Percentiles rank a stretch among this genome's conserved stretches.
Conservation (phyloP, 2,113 vertebrate species). For the Mormoops blainvillei region DNA sequence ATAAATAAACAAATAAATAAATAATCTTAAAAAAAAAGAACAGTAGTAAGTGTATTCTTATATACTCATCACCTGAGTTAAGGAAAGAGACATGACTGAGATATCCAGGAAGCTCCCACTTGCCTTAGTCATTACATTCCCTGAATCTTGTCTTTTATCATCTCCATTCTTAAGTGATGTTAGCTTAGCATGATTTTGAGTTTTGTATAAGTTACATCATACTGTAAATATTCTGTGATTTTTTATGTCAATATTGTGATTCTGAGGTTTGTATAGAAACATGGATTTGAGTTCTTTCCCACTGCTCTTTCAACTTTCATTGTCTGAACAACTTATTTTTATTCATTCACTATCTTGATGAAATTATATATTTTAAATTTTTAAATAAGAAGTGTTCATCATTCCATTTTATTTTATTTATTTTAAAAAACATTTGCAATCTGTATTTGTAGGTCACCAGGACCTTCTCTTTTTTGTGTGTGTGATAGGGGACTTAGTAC, state of each 20-base stretch:
- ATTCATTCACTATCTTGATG: not conserved
- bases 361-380: not conserved
- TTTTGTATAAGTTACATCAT: not conserved
- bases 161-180: not conserved
- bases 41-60: not conserved
- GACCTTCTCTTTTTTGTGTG: constrained; percentile 36
- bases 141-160: not conserved
- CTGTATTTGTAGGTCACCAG: constrained; percentile 49
- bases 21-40: too few relatives aligned
- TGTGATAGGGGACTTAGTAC: not conserved
- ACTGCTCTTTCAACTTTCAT: not conserved
- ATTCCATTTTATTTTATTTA: not conserved
- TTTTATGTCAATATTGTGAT: not conserved
- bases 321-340: not conserved
- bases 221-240: not conserved
- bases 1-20: too few relatives aligned
- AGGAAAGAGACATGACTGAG: not conserved
- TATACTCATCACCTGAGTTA: not conserved
- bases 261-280: not conserved
- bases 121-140: not conserved
- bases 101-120: not conserved
- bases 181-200: not conserved
- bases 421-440: not conserved
- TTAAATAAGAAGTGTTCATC: not conserved
- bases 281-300: not conserved